Evolutionary conservation across 2,797 vertebrate genomes (phyloP).

Genomic region (Premnoplex brunnescens): DNA sequence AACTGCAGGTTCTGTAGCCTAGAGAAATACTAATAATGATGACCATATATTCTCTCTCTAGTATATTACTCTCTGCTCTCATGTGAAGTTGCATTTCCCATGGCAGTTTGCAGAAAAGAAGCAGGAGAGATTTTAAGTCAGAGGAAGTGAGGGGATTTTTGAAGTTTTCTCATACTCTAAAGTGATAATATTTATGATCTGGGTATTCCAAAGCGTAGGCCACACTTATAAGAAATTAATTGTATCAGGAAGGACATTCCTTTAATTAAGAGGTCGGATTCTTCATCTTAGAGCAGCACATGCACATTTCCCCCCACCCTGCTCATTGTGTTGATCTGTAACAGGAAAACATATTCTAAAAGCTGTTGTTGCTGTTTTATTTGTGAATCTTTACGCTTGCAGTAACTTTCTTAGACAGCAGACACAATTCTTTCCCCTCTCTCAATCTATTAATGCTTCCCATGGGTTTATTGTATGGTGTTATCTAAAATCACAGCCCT

Average conservation of each 20-base stretch:
- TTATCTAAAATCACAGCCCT: background rate
- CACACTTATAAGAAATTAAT: background rate
- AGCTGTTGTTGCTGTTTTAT: background rate
- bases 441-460: background rate
- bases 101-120: background rate
- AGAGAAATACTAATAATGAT: background rate
- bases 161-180: background rate
- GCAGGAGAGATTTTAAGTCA: background rate
- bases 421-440: background rate
- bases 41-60: background rate
- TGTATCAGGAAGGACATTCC: background rate
- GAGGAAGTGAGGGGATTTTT: background rate
- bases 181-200: background rate
- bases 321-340: background rate
- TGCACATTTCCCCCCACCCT: background rate
- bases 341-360: background rate
- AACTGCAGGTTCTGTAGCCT: background rate
- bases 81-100: background rate
- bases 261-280: background rate
- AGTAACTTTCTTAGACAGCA: background rate
- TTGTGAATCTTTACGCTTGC: background rate
- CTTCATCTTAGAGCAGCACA: background rate
- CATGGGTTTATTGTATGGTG: background rate
- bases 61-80: background rate
- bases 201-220: background rate